Conservation (phyloP, 1,140 invertebrate species). For the Potamilus streckersoni region DNA sequence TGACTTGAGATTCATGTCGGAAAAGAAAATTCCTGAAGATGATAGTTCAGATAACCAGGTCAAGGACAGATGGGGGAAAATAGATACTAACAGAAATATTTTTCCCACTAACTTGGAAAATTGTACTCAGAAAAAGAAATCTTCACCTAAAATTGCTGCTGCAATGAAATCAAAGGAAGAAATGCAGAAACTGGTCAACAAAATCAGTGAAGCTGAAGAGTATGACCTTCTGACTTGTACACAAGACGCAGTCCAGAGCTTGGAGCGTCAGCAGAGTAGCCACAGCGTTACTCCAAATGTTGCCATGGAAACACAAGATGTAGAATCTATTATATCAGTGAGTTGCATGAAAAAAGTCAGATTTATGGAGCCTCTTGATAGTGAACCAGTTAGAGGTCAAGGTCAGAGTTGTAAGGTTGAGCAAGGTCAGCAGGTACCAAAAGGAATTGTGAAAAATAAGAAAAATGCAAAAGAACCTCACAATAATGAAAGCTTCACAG, state of each 20-base stretch:
- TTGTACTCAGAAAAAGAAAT: not conserved
- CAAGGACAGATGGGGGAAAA: too few species aligned
- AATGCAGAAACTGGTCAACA: constrained; percentile 34
- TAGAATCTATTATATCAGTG: not conserved
- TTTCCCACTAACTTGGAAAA: too few species aligned
- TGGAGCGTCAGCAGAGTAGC: constrained; percentile 13
- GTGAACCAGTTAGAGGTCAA: not conserved
- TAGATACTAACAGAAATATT: too few species aligned
- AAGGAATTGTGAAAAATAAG: too few species aligned
- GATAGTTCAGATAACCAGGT: too few species aligned
- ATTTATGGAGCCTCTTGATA: constrained; percentile 20
- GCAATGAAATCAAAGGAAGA: constrained; percentile 9
- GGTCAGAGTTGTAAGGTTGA: too few species aligned
- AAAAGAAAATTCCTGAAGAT: too few species aligned
- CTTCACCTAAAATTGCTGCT: constrained; percentile 3
- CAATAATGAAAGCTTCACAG: too few species aligned
- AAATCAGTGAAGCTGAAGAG: constrained; percentile 52
- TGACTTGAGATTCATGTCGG: too few species aligned
- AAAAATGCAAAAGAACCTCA: too few species aligned
- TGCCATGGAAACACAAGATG: not conserved
- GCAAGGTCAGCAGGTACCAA: too few species aligned
- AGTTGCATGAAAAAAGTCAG: constrained; percentile 8
- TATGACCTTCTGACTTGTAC: constrained; percentile 55
- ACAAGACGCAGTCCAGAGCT: constrained; percentile 42
- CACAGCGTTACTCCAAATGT: too few species aligned